phyloP scores from a whole-genome alignment of 2,113 vertebrate species.

The Prietella phreatophila region DNA sequence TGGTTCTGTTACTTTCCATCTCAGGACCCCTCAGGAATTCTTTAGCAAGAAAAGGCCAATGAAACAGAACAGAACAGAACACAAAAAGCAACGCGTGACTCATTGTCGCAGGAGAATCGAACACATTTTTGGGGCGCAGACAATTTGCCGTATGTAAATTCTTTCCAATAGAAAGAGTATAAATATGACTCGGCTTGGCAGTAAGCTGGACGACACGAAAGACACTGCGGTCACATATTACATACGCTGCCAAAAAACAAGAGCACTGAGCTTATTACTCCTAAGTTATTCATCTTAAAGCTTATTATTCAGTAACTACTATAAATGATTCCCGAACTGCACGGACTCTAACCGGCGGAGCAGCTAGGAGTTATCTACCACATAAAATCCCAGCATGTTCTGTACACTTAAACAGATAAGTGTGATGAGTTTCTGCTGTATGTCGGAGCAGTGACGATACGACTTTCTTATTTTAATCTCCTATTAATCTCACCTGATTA shows the following conservation, averaged over 20 bases:
- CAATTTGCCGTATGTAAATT: conserved; percentile 18
- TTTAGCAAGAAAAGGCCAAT: background rate
- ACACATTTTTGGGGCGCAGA: background rate
- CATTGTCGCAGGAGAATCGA: background rate
- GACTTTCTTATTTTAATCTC: background rate
- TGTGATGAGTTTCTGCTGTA: background rate
- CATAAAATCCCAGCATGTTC: background rate
- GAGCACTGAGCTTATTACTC: background rate
- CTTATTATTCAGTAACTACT: background rate
- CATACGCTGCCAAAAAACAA: background rate
- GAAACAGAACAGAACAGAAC: background rate
- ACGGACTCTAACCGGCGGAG: background rate
- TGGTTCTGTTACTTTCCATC: no score
- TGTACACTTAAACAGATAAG: background rate
- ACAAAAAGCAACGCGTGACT: background rate
- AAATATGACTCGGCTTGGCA: conserved; percentile 26
- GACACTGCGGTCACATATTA: background rate
- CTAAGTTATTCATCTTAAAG: background rate
- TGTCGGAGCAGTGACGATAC: background rate
- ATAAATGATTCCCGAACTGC: background rate
- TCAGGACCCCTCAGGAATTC: no score
- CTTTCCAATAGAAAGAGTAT: conserved; percentile 53
- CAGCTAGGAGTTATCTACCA: background rate
- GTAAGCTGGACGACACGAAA: background rate
- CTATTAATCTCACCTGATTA: no score